Conservation (phyloP, 2,888 invertebrate genomes). For the Scaptomyza parva region DNA sequence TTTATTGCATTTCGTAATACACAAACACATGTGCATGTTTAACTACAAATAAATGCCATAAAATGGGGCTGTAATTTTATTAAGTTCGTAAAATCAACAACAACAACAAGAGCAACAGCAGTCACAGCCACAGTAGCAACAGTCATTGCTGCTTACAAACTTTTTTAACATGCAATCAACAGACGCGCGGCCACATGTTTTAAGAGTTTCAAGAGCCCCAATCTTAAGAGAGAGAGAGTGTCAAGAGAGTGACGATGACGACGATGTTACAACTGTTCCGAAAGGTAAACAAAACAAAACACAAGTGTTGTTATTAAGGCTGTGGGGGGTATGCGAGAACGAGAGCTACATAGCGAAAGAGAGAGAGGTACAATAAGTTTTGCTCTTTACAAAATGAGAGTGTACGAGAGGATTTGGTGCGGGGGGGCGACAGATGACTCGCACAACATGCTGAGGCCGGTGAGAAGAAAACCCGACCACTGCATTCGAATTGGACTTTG, state of each 20-base stretch:
- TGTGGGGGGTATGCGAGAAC: slow-evolving; percentile 28
- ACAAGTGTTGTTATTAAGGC: slow-evolving; percentile 33
- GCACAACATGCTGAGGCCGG: slow-evolving; percentile 55
- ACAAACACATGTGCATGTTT: neutral
- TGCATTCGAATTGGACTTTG: slow-evolving; percentile 70
- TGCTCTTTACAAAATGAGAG: slow-evolving; percentile 57
- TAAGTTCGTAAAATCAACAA: slow-evolving; percentile 47
- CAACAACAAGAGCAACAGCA: slow-evolving; percentile 21
- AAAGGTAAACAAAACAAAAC: slow-evolving; percentile 70
- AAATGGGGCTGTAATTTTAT: slow-evolving; percentile 46
- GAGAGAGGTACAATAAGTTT: slow-evolving; percentile 26
- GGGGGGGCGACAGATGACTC: slow-evolving; percentile 59
- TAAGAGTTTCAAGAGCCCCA: slow-evolving; percentile 57
- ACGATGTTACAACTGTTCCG: slow-evolving; percentile 39
- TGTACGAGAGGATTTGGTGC: slow-evolving; percentile 30
- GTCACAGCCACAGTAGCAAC: slow-evolving; percentile 26
- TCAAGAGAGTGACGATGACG: slow-evolving; percentile 39
- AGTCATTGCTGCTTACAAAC: slow-evolving; percentile 35
- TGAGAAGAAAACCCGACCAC: slow-evolving; percentile 75
- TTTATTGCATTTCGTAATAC: slow-evolving; percentile 62
- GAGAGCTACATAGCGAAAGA: no score
- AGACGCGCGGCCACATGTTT: slow-evolving; percentile 38
- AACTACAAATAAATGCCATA: slow-evolving; percentile 39
- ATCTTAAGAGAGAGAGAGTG: slow-evolving; percentile 37
- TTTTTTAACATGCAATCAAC: slow-evolving; percentile 59